These are phyloP conservation scores for Lomographa bimaculata DNA, from an alignment of 2,888 invertebrate species.

Conservation along the genomic window DNA sequence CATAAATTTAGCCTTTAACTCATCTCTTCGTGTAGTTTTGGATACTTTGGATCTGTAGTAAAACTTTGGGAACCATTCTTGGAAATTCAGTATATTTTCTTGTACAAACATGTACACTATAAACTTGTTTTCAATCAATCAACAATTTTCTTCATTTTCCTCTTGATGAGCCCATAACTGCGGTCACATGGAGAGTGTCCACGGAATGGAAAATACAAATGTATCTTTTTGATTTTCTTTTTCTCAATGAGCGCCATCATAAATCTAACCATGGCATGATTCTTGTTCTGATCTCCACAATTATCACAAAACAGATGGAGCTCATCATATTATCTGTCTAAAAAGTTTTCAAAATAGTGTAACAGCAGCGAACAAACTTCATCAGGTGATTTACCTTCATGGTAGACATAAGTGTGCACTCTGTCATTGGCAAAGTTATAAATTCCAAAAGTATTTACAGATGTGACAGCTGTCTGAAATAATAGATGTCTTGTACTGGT, in stretches of 20 bases:
- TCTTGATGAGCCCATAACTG: constrained; percentile 16
- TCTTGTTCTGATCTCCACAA: constrained; percentile 22
- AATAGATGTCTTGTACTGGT: constrained; percentile 6
- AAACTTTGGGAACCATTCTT: constrained; percentile 11
- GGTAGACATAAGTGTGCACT: constrained; percentile 3
- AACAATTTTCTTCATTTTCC: constrained; percentile 21
- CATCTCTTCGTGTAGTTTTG: constrained; percentile 8
- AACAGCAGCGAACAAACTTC: constrained; percentile 20
- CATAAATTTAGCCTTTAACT: constrained; percentile 13
- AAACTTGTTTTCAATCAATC: constrained; percentile 18
- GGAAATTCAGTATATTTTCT: not conserved
- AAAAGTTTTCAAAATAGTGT: constrained; percentile 20
- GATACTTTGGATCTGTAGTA: constrained; percentile 15
- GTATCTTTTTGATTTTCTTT: constrained; percentile 21
- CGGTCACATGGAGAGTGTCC: constrained; percentile 24
- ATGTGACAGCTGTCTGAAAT: constrained; percentile 14
- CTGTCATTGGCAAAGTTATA: constrained; percentile 9
- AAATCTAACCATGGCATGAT: constrained; percentile 20
- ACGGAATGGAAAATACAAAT: constrained; percentile 20
- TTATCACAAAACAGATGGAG: constrained; percentile 22
- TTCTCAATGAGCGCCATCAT: constrained; percentile 18
- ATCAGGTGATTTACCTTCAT: constrained; percentile 10
- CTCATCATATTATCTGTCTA: constrained; percentile 14
- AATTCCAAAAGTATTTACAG: constrained; percentile 9
- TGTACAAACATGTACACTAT: constrained; percentile 5